Evolutionary conservation across 2,888 invertebrate genomes (phyloP).

Genomic region (Clitarchus hookeri): DNA sequence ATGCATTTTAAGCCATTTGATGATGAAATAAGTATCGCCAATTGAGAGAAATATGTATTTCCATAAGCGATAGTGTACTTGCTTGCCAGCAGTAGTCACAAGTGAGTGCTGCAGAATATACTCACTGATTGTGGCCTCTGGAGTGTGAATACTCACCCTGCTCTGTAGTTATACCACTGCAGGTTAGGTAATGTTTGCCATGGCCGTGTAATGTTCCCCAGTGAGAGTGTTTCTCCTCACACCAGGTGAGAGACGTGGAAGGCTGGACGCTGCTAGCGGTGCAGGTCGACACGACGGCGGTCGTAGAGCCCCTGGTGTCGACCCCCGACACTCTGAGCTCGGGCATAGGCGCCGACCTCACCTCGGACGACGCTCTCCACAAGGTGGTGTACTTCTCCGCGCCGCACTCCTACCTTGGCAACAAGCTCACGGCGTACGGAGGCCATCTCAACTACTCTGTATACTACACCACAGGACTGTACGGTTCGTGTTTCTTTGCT

Average conservation of each 20-base stretch:
- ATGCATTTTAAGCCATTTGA: too few species aligned
- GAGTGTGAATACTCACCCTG: too few species aligned
- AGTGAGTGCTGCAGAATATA: too few species aligned
- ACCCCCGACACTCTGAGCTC: slow-evolving; percentile 36
- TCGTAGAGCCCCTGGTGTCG: slow-evolving; percentile 45
- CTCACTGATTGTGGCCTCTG: too few species aligned
- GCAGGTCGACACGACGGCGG: slow-evolving; percentile 55
- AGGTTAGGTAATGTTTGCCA: too few species aligned
- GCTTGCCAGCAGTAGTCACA: too few species aligned
- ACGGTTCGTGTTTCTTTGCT: slow-evolving; percentile 56
- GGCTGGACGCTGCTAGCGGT: slow-evolving; percentile 69
- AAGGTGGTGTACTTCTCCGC: slow-evolving; percentile 77
- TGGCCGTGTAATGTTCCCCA: too few species aligned
- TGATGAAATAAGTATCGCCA: too few species aligned
- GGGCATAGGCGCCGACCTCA: slow-evolving; percentile 59
- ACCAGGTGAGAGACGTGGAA: slow-evolving; percentile 65
- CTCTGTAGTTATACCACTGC: too few species aligned
- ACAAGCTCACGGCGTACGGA: slow-evolving; percentile 87
- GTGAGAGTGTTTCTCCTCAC: slow-evolving; percentile 21
- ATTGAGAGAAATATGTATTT: too few species aligned
- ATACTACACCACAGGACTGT: slow-evolving; percentile 66
- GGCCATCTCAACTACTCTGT: slow-evolving; percentile 80
- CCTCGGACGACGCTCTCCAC: slow-evolving; percentile 51
- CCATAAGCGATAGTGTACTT: too few species aligned
- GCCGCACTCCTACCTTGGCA: slow-evolving; percentile 74